Evolutionary conservation across 1,140 invertebrate species (phyloP), one percentile per base, ranked within the genome.

Genomic region (Heterodera schachtii): DNA sequence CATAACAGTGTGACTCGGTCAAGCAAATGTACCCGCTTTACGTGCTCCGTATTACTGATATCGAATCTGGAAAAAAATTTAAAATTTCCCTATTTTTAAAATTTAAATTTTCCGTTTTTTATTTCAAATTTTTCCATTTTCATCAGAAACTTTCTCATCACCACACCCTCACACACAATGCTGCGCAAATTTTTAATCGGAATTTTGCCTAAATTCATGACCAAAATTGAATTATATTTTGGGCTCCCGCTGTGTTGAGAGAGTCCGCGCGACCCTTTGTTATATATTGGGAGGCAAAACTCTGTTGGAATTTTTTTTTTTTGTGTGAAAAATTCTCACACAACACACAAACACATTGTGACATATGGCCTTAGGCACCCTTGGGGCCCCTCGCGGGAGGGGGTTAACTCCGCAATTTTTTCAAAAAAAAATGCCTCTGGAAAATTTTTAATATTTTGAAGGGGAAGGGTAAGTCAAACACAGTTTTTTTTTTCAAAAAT

Each of bases 11-110:
- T 87, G 43, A 87, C 86, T n/a, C 86, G 84, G 75, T 87, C 86
- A 44, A 87, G 73, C 19, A 87, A 79, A 60, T 79, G 67, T 9
- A 87, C 87, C 46, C 60, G 69, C 81, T 88, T 87, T 9, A 87
- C 86, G 67, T 87, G 87, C 41, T 87, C 86, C 21, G 86, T 87
- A 76, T 87, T 87, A 47, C 86, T 88, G 73, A 87, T 87, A 80
- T 87, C 86, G 76, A 87, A 87, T 46, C 86, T 87, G 69, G 70
- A 87, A 79, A n/a, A 52, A 52, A 52, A 7, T 71, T 41, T 71
- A 71, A 41, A 43, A 11, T 41, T 11, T 43, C 43, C 43, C 21
- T 46, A 31, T 11, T 71, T 71, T 16, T 46, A 31, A 71, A 41
- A 71, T 31, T 46, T 13, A n/a, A 9, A 69, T 8, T 43, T 43